Evolutionary conservation across 2,113 vertebrate genomes (phyloP).

Genomic region (Gopherus flavomarginatus): DNA sequence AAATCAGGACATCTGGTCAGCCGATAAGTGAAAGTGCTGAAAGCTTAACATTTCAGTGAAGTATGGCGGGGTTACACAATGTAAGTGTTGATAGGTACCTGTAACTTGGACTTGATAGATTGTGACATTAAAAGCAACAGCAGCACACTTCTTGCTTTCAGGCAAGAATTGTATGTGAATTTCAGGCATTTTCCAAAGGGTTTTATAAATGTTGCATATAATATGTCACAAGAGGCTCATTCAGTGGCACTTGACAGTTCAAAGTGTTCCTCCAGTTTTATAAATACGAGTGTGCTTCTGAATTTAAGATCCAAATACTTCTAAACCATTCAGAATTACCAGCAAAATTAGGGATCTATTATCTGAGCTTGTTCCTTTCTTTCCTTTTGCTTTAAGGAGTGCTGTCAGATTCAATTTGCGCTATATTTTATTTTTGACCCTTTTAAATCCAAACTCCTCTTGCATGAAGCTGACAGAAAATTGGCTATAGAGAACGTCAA

Average conservation of each 20-base stretch:
- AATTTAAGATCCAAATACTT: neutral
- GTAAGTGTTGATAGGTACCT: slow-evolving; percentile 56
- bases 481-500: fast-evolving
- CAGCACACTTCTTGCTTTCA: neutral
- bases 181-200: neutral
- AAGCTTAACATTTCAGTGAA: slow-evolving; percentile 70
- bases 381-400: neutral
- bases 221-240: neutral
- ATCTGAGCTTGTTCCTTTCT: neutral
- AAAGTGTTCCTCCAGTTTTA: neutral
- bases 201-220: neutral
- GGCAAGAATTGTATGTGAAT: neutral
- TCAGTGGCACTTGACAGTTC: neutral
- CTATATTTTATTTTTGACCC: neutral
- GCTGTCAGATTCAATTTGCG: neutral
- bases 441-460: neutral
- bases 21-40: slow-evolving; percentile 67
- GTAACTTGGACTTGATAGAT: slow-evolving; percentile 35
- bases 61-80: slow-evolving; percentile 61
- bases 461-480: neutral
- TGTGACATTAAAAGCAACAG: slow-evolving; percentile 50
- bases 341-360: neutral
- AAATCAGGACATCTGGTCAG: no score
- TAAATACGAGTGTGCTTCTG: neutral
- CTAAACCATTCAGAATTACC: neutral